Evolutionary conservation across 1,140 invertebrate genomes (phyloP).

Genomic region (Cheumatopsyche charites): DNA sequence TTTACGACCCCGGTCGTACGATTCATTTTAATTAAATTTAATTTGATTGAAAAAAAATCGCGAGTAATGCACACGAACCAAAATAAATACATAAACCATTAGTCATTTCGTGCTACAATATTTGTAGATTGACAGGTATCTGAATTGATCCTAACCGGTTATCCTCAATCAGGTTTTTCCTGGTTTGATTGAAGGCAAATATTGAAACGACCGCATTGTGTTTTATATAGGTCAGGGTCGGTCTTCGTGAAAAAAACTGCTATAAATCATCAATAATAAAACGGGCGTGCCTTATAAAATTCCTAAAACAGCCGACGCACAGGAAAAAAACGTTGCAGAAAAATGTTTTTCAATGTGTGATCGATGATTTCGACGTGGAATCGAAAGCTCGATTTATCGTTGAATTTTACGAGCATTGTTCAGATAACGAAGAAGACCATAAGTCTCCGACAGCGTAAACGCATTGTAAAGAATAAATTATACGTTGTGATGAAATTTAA

Average conservation of each 20-base stretch:
- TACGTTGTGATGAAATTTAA: slow-evolving; percentile 10
- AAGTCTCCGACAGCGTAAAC: slow-evolving; percentile 5
- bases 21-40: neutral
- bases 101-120: slow-evolving; percentile 1
- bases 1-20: no score
- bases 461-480: slow-evolving; percentile 13
- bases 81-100: neutral
- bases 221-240: slow-evolving; percentile 24
- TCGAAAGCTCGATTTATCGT: no score
- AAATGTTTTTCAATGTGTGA: no score
- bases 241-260: neutral
- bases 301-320: no score
- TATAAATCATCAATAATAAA: no score
- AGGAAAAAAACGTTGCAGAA: no score
- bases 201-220: slow-evolving; percentile 2
- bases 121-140: slow-evolving; percentile 24
- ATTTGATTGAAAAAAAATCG: neutral
- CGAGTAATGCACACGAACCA: neutral
- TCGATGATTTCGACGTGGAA: no score
- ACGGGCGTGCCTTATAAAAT: no score
- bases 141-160: slow-evolving; percentile 26
- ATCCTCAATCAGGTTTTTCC: slow-evolving; percentile 22
- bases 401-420: neutral
- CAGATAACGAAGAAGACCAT: neutral
- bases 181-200: slow-evolving; percentile 25